Evolutionary conservation across 2,797 vertebrate species (phyloP).

Genomic region (Knipowitschia caucasica): DNA sequence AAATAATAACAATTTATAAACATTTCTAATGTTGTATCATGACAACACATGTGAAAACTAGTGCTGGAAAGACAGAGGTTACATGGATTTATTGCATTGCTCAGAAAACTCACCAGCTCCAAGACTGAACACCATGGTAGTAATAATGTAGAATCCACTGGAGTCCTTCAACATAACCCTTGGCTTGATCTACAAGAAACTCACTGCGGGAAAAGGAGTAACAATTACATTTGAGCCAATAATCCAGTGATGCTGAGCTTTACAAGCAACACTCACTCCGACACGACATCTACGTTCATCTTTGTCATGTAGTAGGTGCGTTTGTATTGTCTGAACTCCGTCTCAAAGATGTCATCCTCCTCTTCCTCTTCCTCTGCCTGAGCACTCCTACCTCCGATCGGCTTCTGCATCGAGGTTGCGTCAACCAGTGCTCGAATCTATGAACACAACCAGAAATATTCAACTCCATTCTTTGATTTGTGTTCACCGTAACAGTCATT

Average conservation of each 20-base stretch:
- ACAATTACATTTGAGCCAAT: background rate
- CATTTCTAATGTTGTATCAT: too few relatives aligned
- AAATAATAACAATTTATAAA: too few relatives aligned
- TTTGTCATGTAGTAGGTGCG: constrained; percentile 98
- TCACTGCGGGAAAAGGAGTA: constrained; percentile 75
- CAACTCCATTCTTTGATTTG: too few relatives aligned
- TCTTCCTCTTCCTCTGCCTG: constrained; percentile 80
- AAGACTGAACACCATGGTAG: constrained; percentile 97
- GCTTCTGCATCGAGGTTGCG: constrained; percentile 28
- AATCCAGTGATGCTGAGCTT: too few relatives aligned
- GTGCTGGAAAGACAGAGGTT: too few relatives aligned
- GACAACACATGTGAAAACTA: too few relatives aligned
- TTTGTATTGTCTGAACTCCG: constrained; percentile 96
- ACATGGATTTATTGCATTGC: too few relatives aligned
- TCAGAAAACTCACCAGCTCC: constrained; percentile 94
- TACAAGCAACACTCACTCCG: constrained; percentile 81
- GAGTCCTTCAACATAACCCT: constrained; percentile 94
- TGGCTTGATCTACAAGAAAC: constrained; percentile 90
- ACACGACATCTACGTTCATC: constrained; percentile 93
- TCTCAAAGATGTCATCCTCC: constrained; percentile 95
- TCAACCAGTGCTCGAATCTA: constrained; percentile 42
- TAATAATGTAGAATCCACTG: constrained; percentile 99
- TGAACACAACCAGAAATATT: background rate
- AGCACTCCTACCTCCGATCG: constrained; percentile 15
- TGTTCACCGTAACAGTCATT: too few relatives aligned